Evolutionary conservation across 2,888 invertebrate genomes (phyloP), one percentile per base, ranked within the genome.

Genomic region (Metopia argyrocephala): DNA sequence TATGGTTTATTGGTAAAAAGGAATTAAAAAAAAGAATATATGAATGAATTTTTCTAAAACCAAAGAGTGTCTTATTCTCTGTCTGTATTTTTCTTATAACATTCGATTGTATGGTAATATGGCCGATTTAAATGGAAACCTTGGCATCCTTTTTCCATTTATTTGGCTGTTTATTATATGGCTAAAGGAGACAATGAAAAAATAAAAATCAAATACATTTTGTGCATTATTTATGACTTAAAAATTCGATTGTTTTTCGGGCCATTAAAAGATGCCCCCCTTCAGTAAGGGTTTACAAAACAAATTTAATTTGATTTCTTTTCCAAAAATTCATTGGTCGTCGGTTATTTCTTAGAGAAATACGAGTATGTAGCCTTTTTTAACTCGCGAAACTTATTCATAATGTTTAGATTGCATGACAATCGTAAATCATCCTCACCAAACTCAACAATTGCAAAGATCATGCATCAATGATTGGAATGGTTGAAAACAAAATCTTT

Each of bases 331-430:
- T 56, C 9, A n/a, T 56, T 25, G 15, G 15, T 18, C n/a, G 21
- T 18, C 28, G 56, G 18, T n/a, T 28, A 27, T 27, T n/a, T 56
- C 18, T 56, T 15, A 15, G 15, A 9, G 2, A 4, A 38, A 3
- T 3, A 3, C 1, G 9, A 38, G 38, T 3, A 38, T n/a, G 25
- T 15, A 21, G n/a, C 15, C 54, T 25, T 52, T 38, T 38, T 18
- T n/a, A 46, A 59, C 15, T 38, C 38, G n/a, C n/a, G n/a, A 81
- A 70, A 15, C 56, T 56, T 45, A 56, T 78, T 73, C 66, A 75
- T 78, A 81, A 81, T 81, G 78, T 74, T 70, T 66, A 66, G 62
- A 75, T 81, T 61, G 81, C 81, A 81, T 81, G 81, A 75, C 81
- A 81, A 61, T 75, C 78, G 69, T 81, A 81, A 81, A 81, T 81